Conservation (phyloP, 2,113 vertebrate genomes). For the Naja naja region DNA sequence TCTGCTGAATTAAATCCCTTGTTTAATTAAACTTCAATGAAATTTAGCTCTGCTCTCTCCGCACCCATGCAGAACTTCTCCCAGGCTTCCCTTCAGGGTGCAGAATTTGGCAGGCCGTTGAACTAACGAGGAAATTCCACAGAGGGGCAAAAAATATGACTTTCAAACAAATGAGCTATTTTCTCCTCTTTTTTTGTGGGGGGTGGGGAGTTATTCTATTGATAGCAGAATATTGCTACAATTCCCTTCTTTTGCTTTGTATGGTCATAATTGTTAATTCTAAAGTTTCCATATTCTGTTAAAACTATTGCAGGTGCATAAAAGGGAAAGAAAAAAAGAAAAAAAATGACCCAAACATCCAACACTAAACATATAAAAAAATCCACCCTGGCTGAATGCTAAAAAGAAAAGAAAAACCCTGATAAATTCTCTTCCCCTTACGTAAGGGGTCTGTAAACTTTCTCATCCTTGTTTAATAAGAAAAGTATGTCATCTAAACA, state of each 20-base stretch:
- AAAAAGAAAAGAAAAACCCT: too few species aligned
- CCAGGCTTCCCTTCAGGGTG: background rate
- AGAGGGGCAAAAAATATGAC: background rate
- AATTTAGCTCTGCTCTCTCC: background rate
- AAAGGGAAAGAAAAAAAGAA: too few species aligned
- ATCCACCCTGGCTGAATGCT: too few species aligned
- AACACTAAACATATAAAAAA: too few species aligned
- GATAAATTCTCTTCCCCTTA: too few species aligned
- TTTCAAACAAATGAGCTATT: background rate
- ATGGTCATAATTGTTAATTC: background rate
- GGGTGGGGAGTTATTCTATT: background rate
- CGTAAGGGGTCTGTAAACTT: too few species aligned
- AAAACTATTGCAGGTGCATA: background rate
- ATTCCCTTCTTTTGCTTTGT: background rate
- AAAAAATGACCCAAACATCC: too few species aligned
- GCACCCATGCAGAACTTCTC: background rate
- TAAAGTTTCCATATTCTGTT: background rate
- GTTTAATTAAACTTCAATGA: background rate
- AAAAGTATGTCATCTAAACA: too few species aligned
- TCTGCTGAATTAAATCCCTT: background rate
- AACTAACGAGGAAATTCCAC: background rate
- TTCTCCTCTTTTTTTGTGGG: background rate
- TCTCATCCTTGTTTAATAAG: too few species aligned
- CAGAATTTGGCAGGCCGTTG: background rate
- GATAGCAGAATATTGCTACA: background rate